Conservation (phyloP, 2,113 vertebrate genomes). For the Bagarius yarrelli region DNA sequence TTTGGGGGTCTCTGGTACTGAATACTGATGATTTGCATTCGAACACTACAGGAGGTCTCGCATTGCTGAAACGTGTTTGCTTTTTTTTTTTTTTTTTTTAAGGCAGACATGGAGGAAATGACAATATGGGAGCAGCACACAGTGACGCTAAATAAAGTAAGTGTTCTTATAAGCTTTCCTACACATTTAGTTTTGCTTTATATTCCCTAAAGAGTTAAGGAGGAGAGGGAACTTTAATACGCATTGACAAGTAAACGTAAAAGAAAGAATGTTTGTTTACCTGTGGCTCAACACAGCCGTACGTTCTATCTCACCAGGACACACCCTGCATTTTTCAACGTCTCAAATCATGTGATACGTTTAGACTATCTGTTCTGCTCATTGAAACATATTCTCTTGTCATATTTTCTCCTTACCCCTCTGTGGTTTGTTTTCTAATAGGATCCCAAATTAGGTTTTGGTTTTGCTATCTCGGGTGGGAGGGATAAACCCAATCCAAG, state of each 20-base stretch:
- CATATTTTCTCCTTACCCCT: not conserved
- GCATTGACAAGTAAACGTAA: not conserved
- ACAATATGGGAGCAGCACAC: constrained; percentile 97
- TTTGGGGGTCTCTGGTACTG: not conserved
- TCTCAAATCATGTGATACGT: constrained; percentile 41
- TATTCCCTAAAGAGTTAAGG: not conserved
- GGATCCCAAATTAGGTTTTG: constrained; percentile 89
- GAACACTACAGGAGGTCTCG: not conserved
- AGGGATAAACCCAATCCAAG: constrained; percentile 73
- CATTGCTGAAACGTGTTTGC: not conserved
- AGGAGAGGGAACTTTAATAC: not conserved
- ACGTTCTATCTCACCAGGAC: constrained; percentile 44
- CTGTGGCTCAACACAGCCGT: constrained; percentile 41
- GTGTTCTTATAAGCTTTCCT: constrained; percentile 33
- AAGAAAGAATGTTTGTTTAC: constrained; percentile 9
- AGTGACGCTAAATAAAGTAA: constrained; percentile 82
- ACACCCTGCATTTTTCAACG: constrained; percentile 41
- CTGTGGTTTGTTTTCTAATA: constrained; percentile 48
- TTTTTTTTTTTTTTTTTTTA: constrained; percentile 56
- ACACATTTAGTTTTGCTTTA: not conserved
- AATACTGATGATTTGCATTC: not conserved
- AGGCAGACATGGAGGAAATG: constrained; percentile 87
- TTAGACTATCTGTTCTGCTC: not conserved
- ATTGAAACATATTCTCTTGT: not conserved
- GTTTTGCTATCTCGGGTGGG: constrained; percentile 88